Conservation (phyloP, 2,797 vertebrate genomes). For the Melanotaenia maccullochi region DNA sequence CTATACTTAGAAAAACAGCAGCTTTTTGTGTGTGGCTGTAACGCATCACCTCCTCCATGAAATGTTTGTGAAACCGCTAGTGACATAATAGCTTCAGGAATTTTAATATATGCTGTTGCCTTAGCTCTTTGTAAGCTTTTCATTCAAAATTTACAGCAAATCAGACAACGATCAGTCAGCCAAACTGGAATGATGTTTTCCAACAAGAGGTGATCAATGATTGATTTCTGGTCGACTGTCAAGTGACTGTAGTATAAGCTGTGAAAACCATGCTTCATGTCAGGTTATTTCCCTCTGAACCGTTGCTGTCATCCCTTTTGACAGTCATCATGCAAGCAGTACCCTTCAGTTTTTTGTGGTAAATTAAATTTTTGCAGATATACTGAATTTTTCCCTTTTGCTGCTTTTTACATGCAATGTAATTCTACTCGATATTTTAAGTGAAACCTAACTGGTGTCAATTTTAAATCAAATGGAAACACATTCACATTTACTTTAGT, state of each 20-base stretch:
- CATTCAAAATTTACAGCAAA: conserved; percentile 17
- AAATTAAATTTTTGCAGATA: conserved; percentile 14
- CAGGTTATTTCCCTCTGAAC: conserved; percentile 26
- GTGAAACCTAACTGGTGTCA: conserved; percentile 8
- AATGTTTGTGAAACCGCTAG: conserved; percentile 29
- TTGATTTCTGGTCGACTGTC: conserved; percentile 47
- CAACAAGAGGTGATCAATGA: conserved; percentile 29
- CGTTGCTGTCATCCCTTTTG: conserved; percentile 34
- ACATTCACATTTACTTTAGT: conserved; percentile 33
- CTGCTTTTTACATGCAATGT: conserved; percentile 42
- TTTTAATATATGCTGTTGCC: conserved; percentile 34
- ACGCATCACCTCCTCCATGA: conserved; percentile 4
- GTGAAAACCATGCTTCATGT: conserved; percentile 41
- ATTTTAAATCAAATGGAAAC: conserved; percentile 34
- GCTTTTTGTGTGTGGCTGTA: conserved; percentile 19
- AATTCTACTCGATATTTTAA: conserved; percentile 30
- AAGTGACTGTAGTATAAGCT: conserved; percentile 36
- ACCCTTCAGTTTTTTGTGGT: conserved; percentile 20
- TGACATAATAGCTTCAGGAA: conserved; percentile 16
- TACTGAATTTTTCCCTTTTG: conserved; percentile 10
- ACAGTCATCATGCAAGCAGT: conserved; percentile 10
- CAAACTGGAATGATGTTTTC: conserved; percentile 21
- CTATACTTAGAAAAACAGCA: conserved; percentile 20
- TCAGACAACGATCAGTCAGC: conserved; percentile 16
- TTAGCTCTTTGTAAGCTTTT: conserved; percentile 33